Percentiles rank a stretch among this genome's conserved stretches.
These are phyloP conservation scores for Lepus oiostolus DNA, from an alignment of 2,797 vertebrate species.

Conservation along the genomic window DNA sequence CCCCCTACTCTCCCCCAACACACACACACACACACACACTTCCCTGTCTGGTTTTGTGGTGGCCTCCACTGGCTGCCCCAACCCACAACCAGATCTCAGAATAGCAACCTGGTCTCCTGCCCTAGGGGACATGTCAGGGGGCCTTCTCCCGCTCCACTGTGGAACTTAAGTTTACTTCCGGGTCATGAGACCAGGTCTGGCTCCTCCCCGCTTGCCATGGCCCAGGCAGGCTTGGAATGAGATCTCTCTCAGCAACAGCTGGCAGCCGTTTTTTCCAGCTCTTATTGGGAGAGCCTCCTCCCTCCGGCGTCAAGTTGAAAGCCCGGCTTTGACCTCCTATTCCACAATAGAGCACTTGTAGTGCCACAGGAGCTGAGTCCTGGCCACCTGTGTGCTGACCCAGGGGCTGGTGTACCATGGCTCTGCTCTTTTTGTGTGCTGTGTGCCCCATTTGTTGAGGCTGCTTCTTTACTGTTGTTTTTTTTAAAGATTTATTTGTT, in stretches of 20 bases:
- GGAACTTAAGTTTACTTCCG: not conserved
- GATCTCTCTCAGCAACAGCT: constrained; percentile 9
- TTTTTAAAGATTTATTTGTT: too few relatives aligned
- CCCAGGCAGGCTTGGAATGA: not conserved
- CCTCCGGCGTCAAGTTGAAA: not conserved
- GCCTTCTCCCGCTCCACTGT: not conserved
- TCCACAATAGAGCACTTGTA: not conserved
- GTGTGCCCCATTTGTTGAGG: not conserved
- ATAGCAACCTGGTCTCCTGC: constrained; percentile 5
- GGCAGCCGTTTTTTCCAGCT: constrained; percentile 28
- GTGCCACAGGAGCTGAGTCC: not conserved
- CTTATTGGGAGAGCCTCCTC: not conserved
- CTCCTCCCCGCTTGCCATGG: not conserved
- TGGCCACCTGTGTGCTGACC: not conserved
- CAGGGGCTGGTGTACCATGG: not conserved
- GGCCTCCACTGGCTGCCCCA: not conserved
- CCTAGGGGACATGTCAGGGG: not conserved
- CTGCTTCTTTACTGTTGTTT: not conserved
- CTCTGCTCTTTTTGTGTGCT: not conserved
- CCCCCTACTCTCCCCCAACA: not conserved
- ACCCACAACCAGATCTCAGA: not conserved
- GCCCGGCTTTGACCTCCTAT: not conserved
- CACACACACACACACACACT: not conserved
- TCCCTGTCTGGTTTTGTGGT: constrained; percentile 32
- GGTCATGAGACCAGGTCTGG: not conserved